A percentile compares a stretch with the other conserved stretches of the same genome.
These are phyloP conservation scores for Smithornis capensis DNA, from an alignment of 2,113 vertebrate genomes.

Conservation along the genomic window DNA sequence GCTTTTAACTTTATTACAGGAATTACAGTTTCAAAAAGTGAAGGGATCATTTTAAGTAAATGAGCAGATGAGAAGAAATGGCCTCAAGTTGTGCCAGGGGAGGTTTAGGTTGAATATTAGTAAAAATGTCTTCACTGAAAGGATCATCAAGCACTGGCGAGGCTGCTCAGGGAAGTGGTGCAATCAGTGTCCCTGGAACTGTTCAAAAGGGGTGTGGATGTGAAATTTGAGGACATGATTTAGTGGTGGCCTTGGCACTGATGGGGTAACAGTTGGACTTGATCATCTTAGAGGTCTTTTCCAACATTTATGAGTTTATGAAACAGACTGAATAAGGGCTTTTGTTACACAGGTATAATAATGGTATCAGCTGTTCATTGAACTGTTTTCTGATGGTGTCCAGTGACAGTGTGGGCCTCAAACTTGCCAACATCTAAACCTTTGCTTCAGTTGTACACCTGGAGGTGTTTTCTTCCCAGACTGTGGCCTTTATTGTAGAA, in stretches of 20 bases:
- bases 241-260: rapidly evolving
- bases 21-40: background rate
- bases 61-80: background rate
- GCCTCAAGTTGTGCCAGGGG: background rate
- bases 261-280: background rate
- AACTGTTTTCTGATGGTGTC: background rate
- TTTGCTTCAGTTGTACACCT: background rate
- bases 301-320: background rate
- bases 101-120: background rate
- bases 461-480: background rate
- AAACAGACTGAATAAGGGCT: rapidly evolving
- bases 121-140: background rate
- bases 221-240: background rate
- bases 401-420: background rate
- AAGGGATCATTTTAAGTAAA: background rate
- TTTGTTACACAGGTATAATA: background rate
- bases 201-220: rapidly evolving
- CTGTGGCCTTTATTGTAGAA: rapidly evolving
- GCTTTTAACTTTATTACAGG: background rate
- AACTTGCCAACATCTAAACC: background rate
- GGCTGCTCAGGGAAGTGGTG: background rate
- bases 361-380: background rate
- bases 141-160: background rate
- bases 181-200: too few relatives aligned
- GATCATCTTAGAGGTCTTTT: background rate